Conservation (phyloP, 2,113 vertebrate genomes). For the Patagioenas fasciata region DNA sequence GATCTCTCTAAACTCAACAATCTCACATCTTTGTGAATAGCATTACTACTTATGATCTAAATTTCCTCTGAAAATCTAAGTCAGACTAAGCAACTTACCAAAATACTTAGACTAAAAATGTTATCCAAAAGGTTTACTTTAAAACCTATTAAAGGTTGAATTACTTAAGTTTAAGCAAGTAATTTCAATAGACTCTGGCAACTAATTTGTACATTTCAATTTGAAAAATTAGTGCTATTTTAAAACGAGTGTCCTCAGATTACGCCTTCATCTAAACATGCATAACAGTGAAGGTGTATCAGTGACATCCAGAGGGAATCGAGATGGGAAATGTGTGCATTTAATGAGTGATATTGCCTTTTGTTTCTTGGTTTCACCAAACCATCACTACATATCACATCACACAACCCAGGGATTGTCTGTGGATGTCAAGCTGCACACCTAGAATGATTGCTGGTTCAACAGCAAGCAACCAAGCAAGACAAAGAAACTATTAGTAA, state of each 20-base stretch:
- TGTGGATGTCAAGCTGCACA: accelerated
- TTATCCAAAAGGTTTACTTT: not conserved
- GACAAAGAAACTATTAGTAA: not conserved
- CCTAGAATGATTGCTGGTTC: not conserved
- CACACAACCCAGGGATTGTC: not conserved
- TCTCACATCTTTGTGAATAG: not conserved
- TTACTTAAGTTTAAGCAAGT: not conserved
- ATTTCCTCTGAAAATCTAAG: not conserved
- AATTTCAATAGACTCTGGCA: not conserved
- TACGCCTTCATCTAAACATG: not conserved
- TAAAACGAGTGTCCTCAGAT: not conserved
- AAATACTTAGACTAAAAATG: not conserved
- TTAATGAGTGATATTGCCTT: not conserved
- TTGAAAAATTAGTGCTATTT: not conserved
- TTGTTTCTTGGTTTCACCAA: not conserved
- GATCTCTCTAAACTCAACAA: not conserved
- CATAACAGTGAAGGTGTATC: not conserved
- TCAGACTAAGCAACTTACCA: not conserved
- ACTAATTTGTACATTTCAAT: not conserved
- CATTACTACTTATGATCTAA: not conserved
- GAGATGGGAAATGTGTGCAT: not conserved
- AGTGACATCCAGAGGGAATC: not conserved
- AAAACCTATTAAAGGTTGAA: not conserved
- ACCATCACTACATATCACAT: too few species aligned
- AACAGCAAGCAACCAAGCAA: not conserved